A percentile compares a stretch with the other conserved stretches of the same genome.
Conservation (phyloP, 2,888 invertebrate genomes). For the Beris chalybata region DNA sequence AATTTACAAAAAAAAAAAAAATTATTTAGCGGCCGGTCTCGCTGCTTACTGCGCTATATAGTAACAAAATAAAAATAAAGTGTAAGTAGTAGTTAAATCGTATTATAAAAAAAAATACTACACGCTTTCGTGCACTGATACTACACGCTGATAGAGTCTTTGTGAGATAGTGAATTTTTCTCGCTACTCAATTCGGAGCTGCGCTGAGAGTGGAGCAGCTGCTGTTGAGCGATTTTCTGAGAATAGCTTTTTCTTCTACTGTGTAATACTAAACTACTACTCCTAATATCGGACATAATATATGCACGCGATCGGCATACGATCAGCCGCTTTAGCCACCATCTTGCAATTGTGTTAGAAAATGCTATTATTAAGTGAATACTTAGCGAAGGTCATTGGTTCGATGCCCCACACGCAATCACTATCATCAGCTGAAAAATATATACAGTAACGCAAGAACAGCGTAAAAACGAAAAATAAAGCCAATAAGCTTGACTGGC, state of each 20-base stretch:
- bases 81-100: too few relatives aligned
- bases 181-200: not conserved
- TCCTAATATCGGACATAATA: not conserved
- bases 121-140: too few relatives aligned
- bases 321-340: not conserved
- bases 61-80: too few relatives aligned
- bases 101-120: too few relatives aligned
- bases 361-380: slow-evolving; percentile 37
- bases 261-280: not conserved
- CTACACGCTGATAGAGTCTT: slow-evolving; percentile 1
- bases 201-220: not conserved
- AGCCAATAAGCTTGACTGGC: too few relatives aligned
- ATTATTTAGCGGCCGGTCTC: slow-evolving; percentile 25
- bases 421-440: slow-evolving; percentile 19
- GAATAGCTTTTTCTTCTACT: not conserved
- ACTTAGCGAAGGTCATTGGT: slow-evolving; percentile 38
- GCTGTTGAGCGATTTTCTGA: slow-evolving; percentile 3
- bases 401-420: slow-evolving; percentile 35
- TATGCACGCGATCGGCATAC: not conserved
- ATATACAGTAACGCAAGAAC: slow-evolving; percentile 1
- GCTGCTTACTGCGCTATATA: too few relatives aligned
- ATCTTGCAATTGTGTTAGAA: not conserved
- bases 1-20: slow-evolving; percentile 21
- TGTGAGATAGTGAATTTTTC: slow-evolving; percentile 13
- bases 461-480: too few relatives aligned